Evolutionary conservation across 2,888 invertebrate genomes (phyloP).

Genomic region (Yponomeuta malinellus): DNA sequence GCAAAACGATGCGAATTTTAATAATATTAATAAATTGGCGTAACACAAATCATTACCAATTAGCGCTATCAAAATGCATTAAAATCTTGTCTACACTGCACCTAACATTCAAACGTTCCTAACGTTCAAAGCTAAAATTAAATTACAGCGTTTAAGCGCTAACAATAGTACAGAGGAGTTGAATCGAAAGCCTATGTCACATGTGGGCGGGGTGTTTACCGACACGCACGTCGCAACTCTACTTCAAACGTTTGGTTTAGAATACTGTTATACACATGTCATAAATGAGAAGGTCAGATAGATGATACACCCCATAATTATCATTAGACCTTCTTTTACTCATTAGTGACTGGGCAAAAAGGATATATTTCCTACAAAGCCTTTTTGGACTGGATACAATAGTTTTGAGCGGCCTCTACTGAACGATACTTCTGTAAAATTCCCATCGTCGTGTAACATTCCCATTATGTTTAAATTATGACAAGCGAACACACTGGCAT

Average conservation of each 20-base stretch:
- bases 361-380: no score
- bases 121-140: no score
- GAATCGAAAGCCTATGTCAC: slow-evolving; percentile 8
- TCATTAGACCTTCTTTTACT: no score
- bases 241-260: neutral
- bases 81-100: no score
- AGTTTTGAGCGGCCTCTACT: neutral
- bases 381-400: neutral
- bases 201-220: slow-evolving; percentile 37
- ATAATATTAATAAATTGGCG: no score
- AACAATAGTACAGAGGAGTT: neutral
- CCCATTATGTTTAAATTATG: neutral
- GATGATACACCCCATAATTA: no score
- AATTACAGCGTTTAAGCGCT: neutral
- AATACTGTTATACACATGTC: neutral
- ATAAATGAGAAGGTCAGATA: neutral
- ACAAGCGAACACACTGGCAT: neutral
- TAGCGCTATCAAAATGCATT: no score
- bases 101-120: no score
- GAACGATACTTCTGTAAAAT: neutral
- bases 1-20: no score
- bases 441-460: neutral
- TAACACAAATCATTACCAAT: no score
- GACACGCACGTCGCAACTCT: slow-evolving; percentile 18
- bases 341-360: no score